Percentiles rank a stretch among this genome's conserved stretches.
Conservation (phyloP, 2,888 invertebrate genomes). For the Sceliomorpha sp. region DNA sequence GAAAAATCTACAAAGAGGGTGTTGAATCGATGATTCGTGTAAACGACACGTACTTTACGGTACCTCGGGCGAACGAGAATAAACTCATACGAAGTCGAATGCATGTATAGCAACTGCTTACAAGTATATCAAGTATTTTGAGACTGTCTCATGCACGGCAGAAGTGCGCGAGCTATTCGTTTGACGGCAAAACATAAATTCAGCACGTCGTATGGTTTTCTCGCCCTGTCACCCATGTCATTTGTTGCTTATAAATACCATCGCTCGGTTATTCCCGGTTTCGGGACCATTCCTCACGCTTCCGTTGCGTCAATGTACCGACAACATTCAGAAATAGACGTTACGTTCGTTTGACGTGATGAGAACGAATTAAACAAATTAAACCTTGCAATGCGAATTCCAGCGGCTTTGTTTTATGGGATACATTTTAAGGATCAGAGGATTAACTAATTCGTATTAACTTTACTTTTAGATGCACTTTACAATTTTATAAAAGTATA, state of each 20-base stretch:
- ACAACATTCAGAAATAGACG: constrained; percentile 24
- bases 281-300: constrained; percentile 50
- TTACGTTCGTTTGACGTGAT: constrained; percentile 12
- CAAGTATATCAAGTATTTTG: constrained; percentile 65
- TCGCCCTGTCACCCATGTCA: constrained; percentile 78
- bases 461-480: too few species aligned
- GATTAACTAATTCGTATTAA: too few species aligned
- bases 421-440: too few species aligned
- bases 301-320: constrained; percentile 59
- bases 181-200: constrained; percentile 77
- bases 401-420: too few species aligned
- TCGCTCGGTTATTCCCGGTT: constrained; percentile 65
- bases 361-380: too few species aligned
- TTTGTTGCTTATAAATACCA: constrained; percentile 78
- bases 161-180: constrained; percentile 73
- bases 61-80: constrained; percentile 54
- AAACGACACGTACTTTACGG: constrained; percentile 54
- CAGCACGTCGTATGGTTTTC: constrained; percentile 71
- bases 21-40: constrained; percentile 60
- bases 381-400: too few species aligned
- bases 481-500: too few species aligned
- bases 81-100: constrained; percentile 49
- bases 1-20: constrained; percentile 42
- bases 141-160: constrained; percentile 61
- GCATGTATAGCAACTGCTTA: constrained; percentile 50